Evolutionary conservation across 2,113 vertebrate genomes (phyloP).

Genomic region (Epinephelus cyanopodus): DNA sequence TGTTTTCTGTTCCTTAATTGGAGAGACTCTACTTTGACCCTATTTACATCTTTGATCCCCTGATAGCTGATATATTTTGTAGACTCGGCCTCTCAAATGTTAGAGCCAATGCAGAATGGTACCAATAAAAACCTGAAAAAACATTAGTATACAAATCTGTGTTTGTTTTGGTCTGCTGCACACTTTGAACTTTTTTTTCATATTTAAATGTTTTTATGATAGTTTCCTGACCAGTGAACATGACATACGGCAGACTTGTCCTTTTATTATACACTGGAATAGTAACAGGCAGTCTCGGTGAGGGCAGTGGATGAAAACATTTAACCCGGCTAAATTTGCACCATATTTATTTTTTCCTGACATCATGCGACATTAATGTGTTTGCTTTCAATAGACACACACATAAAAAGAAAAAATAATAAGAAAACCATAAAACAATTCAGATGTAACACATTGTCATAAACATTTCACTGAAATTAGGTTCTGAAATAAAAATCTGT

Average conservation of each 20-base stretch:
- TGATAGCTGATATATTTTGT: slow-evolving; percentile 44
- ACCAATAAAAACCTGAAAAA: slow-evolving; percentile 34
- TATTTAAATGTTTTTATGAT: slow-evolving; percentile 29
- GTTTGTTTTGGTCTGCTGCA: slow-evolving; percentile 48
- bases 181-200: slow-evolving; percentile 34
- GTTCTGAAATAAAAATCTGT: slow-evolving; percentile 41
- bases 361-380: slow-evolving; percentile 55
- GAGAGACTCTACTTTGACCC: slow-evolving; percentile 41
- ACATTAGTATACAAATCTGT: slow-evolving; percentile 28
- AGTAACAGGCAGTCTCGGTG: slow-evolving; percentile 29
- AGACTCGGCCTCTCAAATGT: slow-evolving; percentile 20
- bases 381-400: slow-evolving; percentile 41
- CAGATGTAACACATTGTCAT: slow-evolving; percentile 36
- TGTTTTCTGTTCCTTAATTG: slow-evolving; percentile 58
- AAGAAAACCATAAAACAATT: slow-evolving; percentile 19
- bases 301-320: slow-evolving; percentile 43
- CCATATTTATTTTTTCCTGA: slow-evolving; percentile 52
- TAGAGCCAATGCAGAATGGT: slow-evolving; percentile 22
- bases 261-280: slow-evolving; percentile 31
- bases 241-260: slow-evolving; percentile 29
- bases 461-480: slow-evolving; percentile 50
- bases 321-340: slow-evolving; percentile 45
- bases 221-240: slow-evolving; percentile 38
- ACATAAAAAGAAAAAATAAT: slow-evolving; percentile 31
- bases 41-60: slow-evolving; percentile 33